These are phyloP conservation scores for Dipus sagitta DNA, from an alignment of 2,797 vertebrate species.

Conservation along the genomic window DNA sequence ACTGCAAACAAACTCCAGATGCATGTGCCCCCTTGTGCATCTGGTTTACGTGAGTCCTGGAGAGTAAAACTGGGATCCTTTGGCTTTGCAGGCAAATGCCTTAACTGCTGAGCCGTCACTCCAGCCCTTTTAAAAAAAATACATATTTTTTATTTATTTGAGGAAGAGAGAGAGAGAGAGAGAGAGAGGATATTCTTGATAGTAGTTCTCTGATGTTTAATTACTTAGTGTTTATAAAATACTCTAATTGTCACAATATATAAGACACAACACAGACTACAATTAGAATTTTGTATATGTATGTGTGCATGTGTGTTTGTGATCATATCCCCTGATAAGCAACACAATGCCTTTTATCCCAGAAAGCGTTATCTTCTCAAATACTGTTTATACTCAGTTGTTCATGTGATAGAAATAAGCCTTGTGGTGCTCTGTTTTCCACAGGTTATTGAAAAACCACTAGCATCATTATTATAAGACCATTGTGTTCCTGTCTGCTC, in stretches of 20 bases:
- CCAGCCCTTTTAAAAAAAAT: too few species aligned
- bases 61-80: too few species aligned
- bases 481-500: background rate
- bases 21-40: too few species aligned
- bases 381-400: conserved; percentile 50
- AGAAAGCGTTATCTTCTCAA: conserved; percentile 28
- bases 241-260: conserved; percentile 42
- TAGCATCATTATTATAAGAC: background rate
- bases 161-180: too few species aligned
- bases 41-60: too few species aligned
- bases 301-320: background rate
- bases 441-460: conserved; percentile 35
- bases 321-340: background rate
- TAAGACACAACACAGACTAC: background rate
- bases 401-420: background rate
- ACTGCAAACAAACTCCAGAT: too few species aligned
- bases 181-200: background rate
- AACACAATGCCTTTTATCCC: background rate
- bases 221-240: conserved; percentile 56
- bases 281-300: background rate
- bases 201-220: background rate
- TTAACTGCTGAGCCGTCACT: too few species aligned
- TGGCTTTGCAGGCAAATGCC: too few species aligned
- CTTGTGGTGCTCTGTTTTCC: background rate
- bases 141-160: too few species aligned